A percentile compares a stretch with the other conserved stretches of the same genome.
Conservation (phyloP, 1,140 invertebrate species). For the Drosophila murphyi region DNA sequence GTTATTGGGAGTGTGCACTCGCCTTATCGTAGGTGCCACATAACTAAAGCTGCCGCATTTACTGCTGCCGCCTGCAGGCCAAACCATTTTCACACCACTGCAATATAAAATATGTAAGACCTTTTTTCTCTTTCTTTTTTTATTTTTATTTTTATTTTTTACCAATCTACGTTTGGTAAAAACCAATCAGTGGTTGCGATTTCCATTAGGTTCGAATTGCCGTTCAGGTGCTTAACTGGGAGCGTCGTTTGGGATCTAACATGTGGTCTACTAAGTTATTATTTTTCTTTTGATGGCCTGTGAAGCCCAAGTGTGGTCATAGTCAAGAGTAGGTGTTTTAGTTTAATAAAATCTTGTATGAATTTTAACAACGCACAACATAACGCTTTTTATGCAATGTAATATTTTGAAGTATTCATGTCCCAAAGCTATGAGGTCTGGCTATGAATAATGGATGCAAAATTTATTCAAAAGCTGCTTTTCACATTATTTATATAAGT, state of each 20-base stretch:
- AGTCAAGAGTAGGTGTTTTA: slow-evolving; percentile 4
- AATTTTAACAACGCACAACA: background rate
- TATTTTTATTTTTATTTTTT: background rate
- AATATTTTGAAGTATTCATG: no score
- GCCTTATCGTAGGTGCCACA: slow-evolving; percentile 68
- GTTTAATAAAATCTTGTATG: background rate
- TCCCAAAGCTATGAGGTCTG: no score
- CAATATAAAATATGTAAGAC: slow-evolving; percentile 28
- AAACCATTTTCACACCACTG: slow-evolving; percentile 75
- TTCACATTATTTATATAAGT: background rate
- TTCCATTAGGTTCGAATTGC: slow-evolving; percentile 9
- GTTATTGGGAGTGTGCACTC: slow-evolving; percentile 50
- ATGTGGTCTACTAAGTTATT: slow-evolving; percentile 12
- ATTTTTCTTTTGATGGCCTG: background rate
- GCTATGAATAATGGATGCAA: no score
- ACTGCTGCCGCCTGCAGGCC: slow-evolving; percentile 35
- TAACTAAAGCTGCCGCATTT: slow-evolving; percentile 55
- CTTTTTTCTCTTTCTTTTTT: slow-evolving; percentile 1
- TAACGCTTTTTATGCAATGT: no score
- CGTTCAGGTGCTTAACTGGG: background rate
- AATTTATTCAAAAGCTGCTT: no score
- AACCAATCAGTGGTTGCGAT: slow-evolving; percentile 30
- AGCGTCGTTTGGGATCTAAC: slow-evolving; percentile 5
- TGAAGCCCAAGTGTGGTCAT: background rate
- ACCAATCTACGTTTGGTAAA: slow-evolving; percentile 7